These are phyloP conservation scores for Drosophila meridionalis DNA, from an alignment of 2,888 invertebrate species.

Conservation along the genomic window DNA sequence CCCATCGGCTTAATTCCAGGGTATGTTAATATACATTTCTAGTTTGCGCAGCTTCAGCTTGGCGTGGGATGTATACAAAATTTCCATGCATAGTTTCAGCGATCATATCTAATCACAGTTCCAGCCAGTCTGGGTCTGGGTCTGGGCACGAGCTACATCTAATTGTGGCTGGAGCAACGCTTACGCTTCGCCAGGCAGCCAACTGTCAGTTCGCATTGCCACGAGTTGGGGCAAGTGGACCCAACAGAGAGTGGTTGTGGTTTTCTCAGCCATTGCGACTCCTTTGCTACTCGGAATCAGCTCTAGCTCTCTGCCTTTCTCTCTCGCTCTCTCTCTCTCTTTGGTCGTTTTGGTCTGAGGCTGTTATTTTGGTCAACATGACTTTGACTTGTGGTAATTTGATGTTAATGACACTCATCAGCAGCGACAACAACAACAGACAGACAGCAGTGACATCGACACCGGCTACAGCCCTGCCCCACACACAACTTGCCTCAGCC, in stretches of 20 bases:
- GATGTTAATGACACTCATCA: slow-evolving; percentile 83
- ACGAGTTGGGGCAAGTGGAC: slow-evolving; percentile 26
- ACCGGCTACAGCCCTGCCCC: slow-evolving; percentile 35
- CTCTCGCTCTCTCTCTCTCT: background rate
- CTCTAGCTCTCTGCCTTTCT: background rate
- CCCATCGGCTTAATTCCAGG: background rate
- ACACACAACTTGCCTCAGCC: background rate
- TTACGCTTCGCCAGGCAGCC: slow-evolving; percentile 19
- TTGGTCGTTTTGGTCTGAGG: slow-evolving; percentile 9
- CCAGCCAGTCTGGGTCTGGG: background rate
- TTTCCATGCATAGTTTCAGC: slow-evolving; percentile 1
- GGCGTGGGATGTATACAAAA: slow-evolving; percentile 20
- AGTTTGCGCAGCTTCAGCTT: background rate
- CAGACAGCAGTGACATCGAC: slow-evolving; percentile 59
- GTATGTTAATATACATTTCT: background rate
- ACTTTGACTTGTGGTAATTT: slow-evolving; percentile 83
- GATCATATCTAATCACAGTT: slow-evolving; percentile 11
- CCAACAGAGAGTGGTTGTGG: slow-evolving; percentile 43
- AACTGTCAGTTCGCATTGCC: slow-evolving; percentile 45
- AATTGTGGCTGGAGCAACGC: slow-evolving; percentile 8
- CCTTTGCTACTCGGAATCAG: slow-evolving; percentile 15
- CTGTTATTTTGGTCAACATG: slow-evolving; percentile 64
- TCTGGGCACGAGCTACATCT: slow-evolving; percentile 6
- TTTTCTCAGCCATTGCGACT: slow-evolving; percentile 39
- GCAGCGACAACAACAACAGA: slow-evolving; percentile 51